These are phyloP conservation scores for Cepphus grylle DNA, from an alignment of 2,113 vertebrate genomes.

Conservation along the genomic window DNA sequence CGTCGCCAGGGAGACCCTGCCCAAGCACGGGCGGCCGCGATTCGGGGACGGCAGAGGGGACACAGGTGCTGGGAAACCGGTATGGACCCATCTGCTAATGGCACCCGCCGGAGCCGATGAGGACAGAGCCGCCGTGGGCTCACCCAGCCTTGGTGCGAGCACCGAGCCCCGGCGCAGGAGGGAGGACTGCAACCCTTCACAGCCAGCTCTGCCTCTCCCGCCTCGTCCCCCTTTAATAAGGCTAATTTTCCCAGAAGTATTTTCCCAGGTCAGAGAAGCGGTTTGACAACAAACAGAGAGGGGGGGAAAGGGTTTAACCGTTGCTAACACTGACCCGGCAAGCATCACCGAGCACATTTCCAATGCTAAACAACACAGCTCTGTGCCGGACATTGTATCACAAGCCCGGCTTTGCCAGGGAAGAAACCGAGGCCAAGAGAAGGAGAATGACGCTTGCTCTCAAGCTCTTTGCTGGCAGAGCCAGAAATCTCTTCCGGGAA, in stretches of 20 bases:
- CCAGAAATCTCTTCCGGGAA: conserved; percentile 14
- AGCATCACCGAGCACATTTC: not conserved
- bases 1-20: conserved; percentile 83
- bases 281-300: not conserved
- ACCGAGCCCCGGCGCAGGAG: rapidly evolving
- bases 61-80: conserved; percentile 74
- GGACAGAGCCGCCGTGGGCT: not conserved
- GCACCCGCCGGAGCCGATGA: not conserved
- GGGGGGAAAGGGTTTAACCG: not conserved
- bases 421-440: not conserved
- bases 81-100: conserved; percentile 52
- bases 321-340: not conserved
- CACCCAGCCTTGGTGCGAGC: not conserved
- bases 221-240: not conserved
- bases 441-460: not conserved
- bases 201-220: not conserved
- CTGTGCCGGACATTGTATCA: not conserved
- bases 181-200: not conserved
- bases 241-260: conserved; percentile 2
- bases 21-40: conserved; percentile 49
- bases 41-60: conserved; percentile 66
- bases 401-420: not conserved
- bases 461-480: not conserved
- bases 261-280: not conserved
- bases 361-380: not conserved